These are phyloP conservation scores for Solenodon paradoxus DNA, from an alignment of 2,113 vertebrate species.

Conservation along the genomic window DNA sequence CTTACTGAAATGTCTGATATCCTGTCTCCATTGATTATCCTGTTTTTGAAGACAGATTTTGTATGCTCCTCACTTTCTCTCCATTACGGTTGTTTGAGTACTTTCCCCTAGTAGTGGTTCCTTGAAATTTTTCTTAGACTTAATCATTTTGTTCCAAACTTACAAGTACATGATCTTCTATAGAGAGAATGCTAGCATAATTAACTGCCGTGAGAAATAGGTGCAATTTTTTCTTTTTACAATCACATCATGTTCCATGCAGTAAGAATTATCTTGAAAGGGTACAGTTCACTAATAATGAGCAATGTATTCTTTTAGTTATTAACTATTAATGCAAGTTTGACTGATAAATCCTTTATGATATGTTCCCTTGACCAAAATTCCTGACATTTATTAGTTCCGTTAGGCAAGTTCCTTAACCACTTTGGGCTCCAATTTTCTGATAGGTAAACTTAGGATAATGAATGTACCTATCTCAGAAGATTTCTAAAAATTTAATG, in stretches of 20 bases:
- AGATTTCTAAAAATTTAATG: background rate
- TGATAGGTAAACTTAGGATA: background rate
- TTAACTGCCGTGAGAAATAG: background rate
- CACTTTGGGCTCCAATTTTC: background rate
- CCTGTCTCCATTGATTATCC: background rate
- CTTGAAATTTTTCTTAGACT: conserved; percentile 1
- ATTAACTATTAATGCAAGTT: background rate
- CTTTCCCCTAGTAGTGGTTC: background rate
- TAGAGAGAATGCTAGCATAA: background rate
- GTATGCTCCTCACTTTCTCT: background rate
- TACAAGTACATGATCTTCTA: background rate
- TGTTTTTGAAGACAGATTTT: background rate
- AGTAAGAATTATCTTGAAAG: background rate
- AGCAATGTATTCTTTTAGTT: background rate
- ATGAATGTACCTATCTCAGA: rapidly evolving
- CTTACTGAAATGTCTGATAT: background rate
- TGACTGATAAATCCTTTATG: background rate
- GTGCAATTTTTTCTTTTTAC: background rate
- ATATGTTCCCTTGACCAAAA: background rate
- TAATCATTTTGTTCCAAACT: conserved; percentile 2
- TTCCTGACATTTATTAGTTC: background rate
- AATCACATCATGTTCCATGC: background rate
- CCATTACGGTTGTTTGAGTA: background rate
- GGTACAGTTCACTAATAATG: background rate
- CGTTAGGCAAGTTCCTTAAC: background rate